phyloP scores from a whole-genome alignment of 2,113 vertebrate species.

The human region GRCh38 chr1:3670001-3670500 shows the following conservation, averaged over 20 bases:
- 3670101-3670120: background rate
- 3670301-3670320: background rate
- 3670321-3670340: too few species aligned
- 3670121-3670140: background rate
- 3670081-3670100: background rate
- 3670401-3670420: too few species aligned
- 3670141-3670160: accelerated
- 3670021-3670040: background rate
- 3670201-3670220: background rate
- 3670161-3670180: background rate
- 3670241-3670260: too few species aligned
- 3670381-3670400: too few species aligned
- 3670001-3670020: accelerated
- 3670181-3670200: background rate
- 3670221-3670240: background rate
- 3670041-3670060: background rate
- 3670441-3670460: too few species aligned
- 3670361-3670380: background rate
- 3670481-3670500: too few species aligned
- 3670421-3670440: too few species aligned
- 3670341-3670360: too few species aligned
- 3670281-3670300: background rate
- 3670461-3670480: too few species aligned
- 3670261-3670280: background rate
- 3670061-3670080: too few species aligned